phyloP scores from a whole-genome alignment of 2,113 vertebrate species.

The Setophaga petechia region DNA sequence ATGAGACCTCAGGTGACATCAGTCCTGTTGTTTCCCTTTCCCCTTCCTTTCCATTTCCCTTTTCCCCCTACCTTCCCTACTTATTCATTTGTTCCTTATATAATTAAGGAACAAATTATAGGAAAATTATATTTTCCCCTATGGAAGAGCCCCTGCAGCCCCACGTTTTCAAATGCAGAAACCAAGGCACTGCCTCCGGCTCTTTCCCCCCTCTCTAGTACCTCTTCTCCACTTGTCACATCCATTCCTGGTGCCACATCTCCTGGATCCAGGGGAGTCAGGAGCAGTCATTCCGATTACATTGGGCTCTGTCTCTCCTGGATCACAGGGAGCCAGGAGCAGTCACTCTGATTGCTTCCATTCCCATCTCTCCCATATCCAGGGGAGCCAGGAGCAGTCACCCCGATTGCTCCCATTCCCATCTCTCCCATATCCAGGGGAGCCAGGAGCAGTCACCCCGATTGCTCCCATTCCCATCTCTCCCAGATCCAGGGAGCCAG shows the following conservation, averaged over 20 bases:
- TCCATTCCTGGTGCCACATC: not conserved
- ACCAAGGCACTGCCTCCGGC: not conserved
- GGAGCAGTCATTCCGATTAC: not conserved
- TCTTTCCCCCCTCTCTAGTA: not conserved
- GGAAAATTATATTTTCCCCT: not conserved
- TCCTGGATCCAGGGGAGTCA: accelerated
- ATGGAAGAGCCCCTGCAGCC: not conserved
- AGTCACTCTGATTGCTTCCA: not conserved
- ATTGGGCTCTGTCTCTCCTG: accelerated
- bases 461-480: not conserved
- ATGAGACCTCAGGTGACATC: not conserved
- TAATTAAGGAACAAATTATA: not conserved
- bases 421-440: too few species aligned
- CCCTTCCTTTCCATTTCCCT: not conserved
- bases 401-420: not conserved
- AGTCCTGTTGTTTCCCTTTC: not conserved
- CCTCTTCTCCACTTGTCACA: not conserved
- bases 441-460: too few species aligned
- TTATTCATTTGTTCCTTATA: not conserved
- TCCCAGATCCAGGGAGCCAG: accelerated
- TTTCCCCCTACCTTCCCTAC: not conserved
- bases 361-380: too few species aligned
- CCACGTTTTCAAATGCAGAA: not conserved
- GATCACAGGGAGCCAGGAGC: not conserved
- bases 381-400: not conserved